Base-by-base conservation (phyloP, 2,888 invertebrate genomes). In the Orthonevra nobilis region DNA sequence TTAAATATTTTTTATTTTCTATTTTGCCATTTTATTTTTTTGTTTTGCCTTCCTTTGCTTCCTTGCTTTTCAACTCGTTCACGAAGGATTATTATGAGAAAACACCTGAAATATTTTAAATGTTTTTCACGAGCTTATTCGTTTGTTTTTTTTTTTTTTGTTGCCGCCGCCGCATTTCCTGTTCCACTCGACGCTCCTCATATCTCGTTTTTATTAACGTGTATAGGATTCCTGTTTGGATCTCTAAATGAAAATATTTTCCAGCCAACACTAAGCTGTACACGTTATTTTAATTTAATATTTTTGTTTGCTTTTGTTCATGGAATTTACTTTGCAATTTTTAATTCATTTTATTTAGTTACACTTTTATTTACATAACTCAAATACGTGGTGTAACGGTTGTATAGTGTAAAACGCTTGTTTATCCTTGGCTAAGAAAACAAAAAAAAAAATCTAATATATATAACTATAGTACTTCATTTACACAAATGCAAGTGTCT, bases 321-420 rank as follows among this genome's bases (percentile, higher is more conserved):
- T 46, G 28, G 7, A 20, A 10, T 72, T 63, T 32, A 72, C 61
- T 63, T 69, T 63, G 58, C 63, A 70, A 64, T 70, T 77, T 73
- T 77, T 77, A 77, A 77, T 77, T 77, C 77, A 70, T 64, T 70
- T 77, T 70, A n/a, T n/a, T n/a, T n/a, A n/a, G n/a, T n/a, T n/a
- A n/a, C n/a, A n/a, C n/a, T n/a, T n/a, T n/a, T n/a, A n/a, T n/a
- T n/a, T n/a, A n/a, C n/a, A n/a, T n/a, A n/a, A n/a, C n/a, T n/a
- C n/a, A n/a, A n/a, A n/a, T n/a, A n/a, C n/a, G n/a, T n/a, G n/a
- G n/a, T n/a, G n/a, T n/a, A n/a, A n/a, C n/a, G n/a, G n/a, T n/a
- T n/a, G n/a, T n/a, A n/a, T n/a, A n/a, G n/a, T n/a, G n/a, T n/a
- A n/a, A n/a, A n/a, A n/a, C n/a, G n/a, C n/a, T n/a, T n/a, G n/a